These are phyloP conservation scores for Drosophila teissieri DNA, from an alignment of 1,140 invertebrate genomes.

Conservation along the genomic window DNA sequence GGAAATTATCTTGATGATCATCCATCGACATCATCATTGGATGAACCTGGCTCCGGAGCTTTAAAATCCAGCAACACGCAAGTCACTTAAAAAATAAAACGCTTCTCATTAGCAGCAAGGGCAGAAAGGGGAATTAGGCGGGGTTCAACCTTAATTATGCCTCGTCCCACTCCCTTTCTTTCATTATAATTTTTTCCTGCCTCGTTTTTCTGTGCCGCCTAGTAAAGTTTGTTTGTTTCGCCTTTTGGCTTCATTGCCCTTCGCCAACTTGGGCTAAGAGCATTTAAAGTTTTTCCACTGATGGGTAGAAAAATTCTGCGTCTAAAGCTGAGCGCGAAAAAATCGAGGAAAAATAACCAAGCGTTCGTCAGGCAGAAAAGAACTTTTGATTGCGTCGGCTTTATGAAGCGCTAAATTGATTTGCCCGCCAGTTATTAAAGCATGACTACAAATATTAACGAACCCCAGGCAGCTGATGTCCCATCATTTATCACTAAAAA, in stretches of 20 bases:
- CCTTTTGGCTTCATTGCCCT: slow-evolving; percentile 52
- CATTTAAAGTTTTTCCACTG: slow-evolving; percentile 70
- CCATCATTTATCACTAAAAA: slow-evolving; percentile 76
- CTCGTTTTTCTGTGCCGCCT: slow-evolving; percentile 34
- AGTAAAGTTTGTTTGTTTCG: slow-evolving; percentile 65
- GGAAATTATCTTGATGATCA: slow-evolving; percentile 23
- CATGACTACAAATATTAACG: slow-evolving; percentile 81
- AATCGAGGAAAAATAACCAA: slow-evolving; percentile 49
- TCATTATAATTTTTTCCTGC: slow-evolving; percentile 35
- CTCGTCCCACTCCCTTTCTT: slow-evolving; percentile 4
- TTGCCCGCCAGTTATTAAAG: slow-evolving; percentile 72
- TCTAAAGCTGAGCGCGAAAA: slow-evolving; percentile 41
- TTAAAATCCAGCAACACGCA: slow-evolving; percentile 43
- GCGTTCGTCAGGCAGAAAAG: slow-evolving; percentile 37
- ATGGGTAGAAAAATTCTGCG: slow-evolving; percentile 40
- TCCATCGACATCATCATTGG: slow-evolving; percentile 46
- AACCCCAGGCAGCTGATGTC: slow-evolving; percentile 59
- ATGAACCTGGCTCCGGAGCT: slow-evolving; percentile 10
- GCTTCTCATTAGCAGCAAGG: slow-evolving; percentile 65
- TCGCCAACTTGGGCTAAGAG: slow-evolving; percentile 47
- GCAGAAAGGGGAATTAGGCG: slow-evolving; percentile 60
- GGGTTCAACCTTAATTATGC: slow-evolving; percentile 76
- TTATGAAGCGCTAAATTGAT: slow-evolving; percentile 79
- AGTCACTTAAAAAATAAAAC: slow-evolving; percentile 80
- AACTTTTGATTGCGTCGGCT: slow-evolving; percentile 50